Percentiles rank a stretch among this genome's conserved stretches.
Evolutionary conservation across 2,113 vertebrate species (phyloP).

Genomic region (Silurus asotus): DNA sequence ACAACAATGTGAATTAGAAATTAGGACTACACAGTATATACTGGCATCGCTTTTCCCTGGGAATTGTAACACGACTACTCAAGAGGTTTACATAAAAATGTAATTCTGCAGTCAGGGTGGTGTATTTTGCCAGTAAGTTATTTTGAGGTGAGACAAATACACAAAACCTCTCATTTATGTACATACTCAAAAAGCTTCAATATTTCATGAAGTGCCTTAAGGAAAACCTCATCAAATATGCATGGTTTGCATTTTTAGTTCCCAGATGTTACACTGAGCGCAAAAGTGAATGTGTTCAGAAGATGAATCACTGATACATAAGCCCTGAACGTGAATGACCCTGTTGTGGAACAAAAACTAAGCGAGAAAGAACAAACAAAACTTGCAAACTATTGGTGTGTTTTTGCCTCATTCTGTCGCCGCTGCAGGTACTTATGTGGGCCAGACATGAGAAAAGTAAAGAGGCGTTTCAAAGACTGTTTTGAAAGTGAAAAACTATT

Average conservation of each 20-base stretch:
- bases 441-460: conserved; percentile 2
- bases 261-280: conserved; percentile 41
- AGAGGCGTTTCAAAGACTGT: not conserved
- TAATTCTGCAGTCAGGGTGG: conserved; percentile 18
- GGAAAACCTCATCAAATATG: conserved; percentile 63
- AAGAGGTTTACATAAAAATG: not conserved
- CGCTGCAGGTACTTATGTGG: not conserved
- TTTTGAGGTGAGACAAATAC: conserved; percentile 58
- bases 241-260: conserved; percentile 59
- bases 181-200: conserved; percentile 58
- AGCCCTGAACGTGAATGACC: conserved; percentile 37
- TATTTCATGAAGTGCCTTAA: conserved; percentile 58
- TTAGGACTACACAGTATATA: not conserved
- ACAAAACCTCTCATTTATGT: conserved; percentile 63
- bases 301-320: conserved; percentile 48
- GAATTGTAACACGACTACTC: not conserved
- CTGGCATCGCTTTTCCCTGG: not conserved
- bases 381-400: not conserved
- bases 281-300: conserved; percentile 15
- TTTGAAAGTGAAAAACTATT: not conserved
- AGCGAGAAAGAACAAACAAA: not conserved
- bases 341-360: not conserved
- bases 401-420: conserved; percentile 4
- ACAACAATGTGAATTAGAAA: not conserved
- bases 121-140: conserved; percentile 45